Conservation (phyloP, 2,888 invertebrate genomes). For the Endomychus coccineus region DNA sequence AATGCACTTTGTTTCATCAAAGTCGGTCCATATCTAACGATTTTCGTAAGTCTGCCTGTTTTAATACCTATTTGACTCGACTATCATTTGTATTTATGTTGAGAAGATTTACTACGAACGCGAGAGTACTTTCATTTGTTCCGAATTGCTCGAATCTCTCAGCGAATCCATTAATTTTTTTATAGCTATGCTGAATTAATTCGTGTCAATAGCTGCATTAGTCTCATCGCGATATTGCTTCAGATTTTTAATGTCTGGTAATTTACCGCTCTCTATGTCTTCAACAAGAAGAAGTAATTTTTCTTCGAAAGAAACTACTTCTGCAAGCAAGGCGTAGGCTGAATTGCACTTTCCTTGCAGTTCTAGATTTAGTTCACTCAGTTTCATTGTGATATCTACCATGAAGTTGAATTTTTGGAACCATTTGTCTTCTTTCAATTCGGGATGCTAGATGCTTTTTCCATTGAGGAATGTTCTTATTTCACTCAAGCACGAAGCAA, state of each 20-base stretch:
- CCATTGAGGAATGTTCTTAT: slow-evolving; percentile 9
- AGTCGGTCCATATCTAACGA: too few relatives aligned
- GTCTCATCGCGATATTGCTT: slow-evolving; percentile 8
- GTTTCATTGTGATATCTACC: slow-evolving; percentile 16
- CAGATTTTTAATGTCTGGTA: slow-evolving; percentile 17
- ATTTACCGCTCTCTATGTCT: slow-evolving; percentile 17
- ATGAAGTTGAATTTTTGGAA: slow-evolving; percentile 20
- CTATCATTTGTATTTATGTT: too few relatives aligned
- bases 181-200: slow-evolving; percentile 18
- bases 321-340: slow-evolving; percentile 10
- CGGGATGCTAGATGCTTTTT: slow-evolving; percentile 20
- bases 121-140: slow-evolving; percentile 23
- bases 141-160: slow-evolving; percentile 23
- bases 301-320: slow-evolving; percentile 19
- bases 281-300: slow-evolving; percentile 10
- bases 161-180: slow-evolving; percentile 23
- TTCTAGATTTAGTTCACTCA: slow-evolving; percentile 27
- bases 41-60: too few relatives aligned
- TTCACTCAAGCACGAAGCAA: too few relatives aligned
- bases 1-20: too few relatives aligned
- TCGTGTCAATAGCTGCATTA: slow-evolving; percentile 19
- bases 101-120: slow-evolving; percentile 26
- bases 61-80: too few relatives aligned
- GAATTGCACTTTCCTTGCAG: slow-evolving; percentile 25
- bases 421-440: slow-evolving; percentile 22